Evolutionary conservation across 2,113 vertebrate species (phyloP), one percentile per base, ranked within the genome.

Genomic region (Rhabdomys dilectus): DNA sequence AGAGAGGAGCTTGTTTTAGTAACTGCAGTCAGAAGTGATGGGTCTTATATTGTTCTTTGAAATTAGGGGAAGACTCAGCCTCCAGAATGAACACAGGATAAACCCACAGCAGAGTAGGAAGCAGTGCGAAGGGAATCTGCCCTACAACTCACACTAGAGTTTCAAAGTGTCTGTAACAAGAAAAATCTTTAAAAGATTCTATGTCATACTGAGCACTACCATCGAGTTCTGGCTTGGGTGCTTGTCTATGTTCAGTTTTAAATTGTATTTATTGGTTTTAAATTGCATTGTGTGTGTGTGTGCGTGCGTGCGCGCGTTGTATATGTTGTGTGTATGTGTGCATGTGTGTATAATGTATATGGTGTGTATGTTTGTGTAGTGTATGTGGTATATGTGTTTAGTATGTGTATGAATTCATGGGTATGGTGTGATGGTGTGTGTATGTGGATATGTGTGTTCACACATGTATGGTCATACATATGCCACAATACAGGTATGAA

Each of bases 11-110:
- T 93, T 45, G 93, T 66, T 92, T 56, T 70, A 81, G 51, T 90
- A 80, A 73, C 56, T 88, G 51, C 94, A 95, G 81, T 77, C 26
- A 11, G 58, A 70, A 93, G 73, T 68, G 70, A 89, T 80, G 94
- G 66, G 82, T 48, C 36, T 72, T 70, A 64, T 91, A 88, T 68
- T 13, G 0, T 68, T 91, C 81, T 96, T 89, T 94, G 95, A 94
- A 93, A 94, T 89, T 17, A 91, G 26, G 21, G 24, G 39, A 91
- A 95, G 77, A 78, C 17, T 66, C 88, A 24, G 45, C 66, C 42
- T 86, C 82, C 8, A 17, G 78, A 96, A 89, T 31, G 80, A 13
- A 89, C 1, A 81, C 10, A 51, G 39, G 62, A 72, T 34, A 73
- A 0, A 39, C 60, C 66, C 51, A 70, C 15, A 89, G 88, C 0